Conservation (phyloP, 2,888 invertebrate genomes). For the Lacanobia oleracea region DNA sequence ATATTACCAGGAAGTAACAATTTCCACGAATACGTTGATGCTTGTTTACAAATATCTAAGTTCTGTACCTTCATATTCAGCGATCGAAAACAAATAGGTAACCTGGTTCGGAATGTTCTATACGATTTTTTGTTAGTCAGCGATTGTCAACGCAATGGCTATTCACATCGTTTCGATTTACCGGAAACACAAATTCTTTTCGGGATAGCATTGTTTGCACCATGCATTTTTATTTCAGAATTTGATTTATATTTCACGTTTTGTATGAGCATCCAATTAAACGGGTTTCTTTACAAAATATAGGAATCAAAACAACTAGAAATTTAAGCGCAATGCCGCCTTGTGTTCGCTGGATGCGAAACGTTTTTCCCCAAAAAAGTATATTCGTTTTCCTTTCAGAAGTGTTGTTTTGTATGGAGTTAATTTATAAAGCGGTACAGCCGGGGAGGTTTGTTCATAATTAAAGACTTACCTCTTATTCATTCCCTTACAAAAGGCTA, state of each 20-base stretch:
- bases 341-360: conserved; percentile 63
- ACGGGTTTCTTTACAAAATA: conserved; percentile 66
- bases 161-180: conserved; percentile 67
- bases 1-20: not conserved
- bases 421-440: conserved; percentile 76
- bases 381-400: conserved; percentile 68
- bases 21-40: not conserved
- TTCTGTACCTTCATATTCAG: conserved; percentile 5
- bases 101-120: conserved; percentile 33
- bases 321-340: conserved; percentile 62
- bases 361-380: conserved; percentile 65
- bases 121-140: conserved; percentile 62
- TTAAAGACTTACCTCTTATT: conserved; percentile 84
- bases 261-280: conserved; percentile 62
- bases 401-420: conserved; percentile 75
- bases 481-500: conserved; percentile 83
- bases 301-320: conserved; percentile 64
- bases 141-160: conserved; percentile 60
- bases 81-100: conserved; percentile 24
- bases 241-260: conserved; percentile 67
- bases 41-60: not conserved
- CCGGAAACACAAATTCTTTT: conserved; percentile 65
- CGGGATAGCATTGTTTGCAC: conserved; percentile 65
- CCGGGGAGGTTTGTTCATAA: conserved; percentile 79
- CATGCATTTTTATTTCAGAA: conserved; percentile 64